phyloP scores from a whole-genome alignment of 2,797 vertebrate species.

The Acrossocheilus wenchowensis region DNA sequence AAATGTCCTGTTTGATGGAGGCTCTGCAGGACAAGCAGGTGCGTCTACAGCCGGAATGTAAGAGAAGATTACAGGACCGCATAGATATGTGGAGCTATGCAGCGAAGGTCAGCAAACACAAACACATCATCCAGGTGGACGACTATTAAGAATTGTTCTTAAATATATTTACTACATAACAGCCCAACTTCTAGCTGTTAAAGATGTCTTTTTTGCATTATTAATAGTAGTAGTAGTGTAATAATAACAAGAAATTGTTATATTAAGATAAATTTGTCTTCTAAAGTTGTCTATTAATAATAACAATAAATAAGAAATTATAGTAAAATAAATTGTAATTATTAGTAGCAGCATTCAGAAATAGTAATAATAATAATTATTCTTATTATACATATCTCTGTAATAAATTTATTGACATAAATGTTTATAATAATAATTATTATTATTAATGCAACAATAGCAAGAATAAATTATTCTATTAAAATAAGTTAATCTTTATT shows the following conservation, averaged over 20 bases:
- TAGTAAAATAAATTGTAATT: not conserved
- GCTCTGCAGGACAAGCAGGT: conserved; percentile 87
- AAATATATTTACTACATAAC: not conserved
- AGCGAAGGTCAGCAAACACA: conserved; percentile 75
- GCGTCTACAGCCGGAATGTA: conserved; percentile 87
- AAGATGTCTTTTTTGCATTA: conserved; percentile 17
- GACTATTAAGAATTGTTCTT: conserved; percentile 63
- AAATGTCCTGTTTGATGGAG: conserved; percentile 91
- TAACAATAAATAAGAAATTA: not conserved
- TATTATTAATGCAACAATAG: not conserved
- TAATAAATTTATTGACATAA: not conserved
- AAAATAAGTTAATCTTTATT: not conserved
- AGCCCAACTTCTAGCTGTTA: not conserved
- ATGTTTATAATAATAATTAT: not conserved
- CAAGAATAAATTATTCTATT: not conserved
- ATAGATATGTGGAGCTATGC: conserved; percentile 93
- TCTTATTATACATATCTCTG: not conserved
- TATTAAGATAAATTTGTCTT: not conserved
- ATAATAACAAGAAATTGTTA: not conserved
- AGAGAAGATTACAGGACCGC: conserved; percentile 88
- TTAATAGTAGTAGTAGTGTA: not conserved
- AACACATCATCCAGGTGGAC: not conserved
- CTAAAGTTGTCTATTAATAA: not conserved
- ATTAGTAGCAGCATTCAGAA: not conserved
- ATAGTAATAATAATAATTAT: not conserved